A percentile compares a stretch with the other conserved stretches of the same genome.
Conservation (phyloP, 2,113 vertebrate species). For the Neoarius graeffei region DNA sequence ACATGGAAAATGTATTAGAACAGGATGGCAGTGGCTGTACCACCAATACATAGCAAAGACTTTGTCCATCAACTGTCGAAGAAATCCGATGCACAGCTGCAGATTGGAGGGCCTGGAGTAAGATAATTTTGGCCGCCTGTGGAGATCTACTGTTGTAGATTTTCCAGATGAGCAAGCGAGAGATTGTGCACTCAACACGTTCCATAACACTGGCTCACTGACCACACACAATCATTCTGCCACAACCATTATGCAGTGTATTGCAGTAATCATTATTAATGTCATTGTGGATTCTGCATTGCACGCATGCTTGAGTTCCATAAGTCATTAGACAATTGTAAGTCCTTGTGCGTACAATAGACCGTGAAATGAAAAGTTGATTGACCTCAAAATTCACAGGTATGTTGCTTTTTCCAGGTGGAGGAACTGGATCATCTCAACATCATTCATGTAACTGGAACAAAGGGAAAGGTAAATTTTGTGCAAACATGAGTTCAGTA, state of each 20-base stretch:
- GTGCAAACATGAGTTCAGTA: not conserved
- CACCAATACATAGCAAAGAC: too few relatives aligned
- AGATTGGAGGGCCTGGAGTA: too few relatives aligned
- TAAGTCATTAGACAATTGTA: not conserved
- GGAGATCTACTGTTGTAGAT: too few relatives aligned
- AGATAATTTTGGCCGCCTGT: too few relatives aligned
- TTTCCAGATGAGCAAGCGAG: too few relatives aligned
- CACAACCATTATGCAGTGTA: not conserved
- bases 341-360: not conserved
- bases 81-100: too few relatives aligned
- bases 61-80: too few relatives aligned
- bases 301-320: not conserved
- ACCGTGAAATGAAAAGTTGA: not conserved
- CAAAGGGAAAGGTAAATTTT: constrained; percentile 91
- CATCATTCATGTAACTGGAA: constrained; percentile 93
- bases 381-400: too few relatives aligned
- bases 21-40: too few relatives aligned
- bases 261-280: not conserved
- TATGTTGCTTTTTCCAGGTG: constrained; percentile 72
- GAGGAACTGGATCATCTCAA: constrained; percentile 87
- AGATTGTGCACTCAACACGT: constrained; percentile 24
- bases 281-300: not conserved
- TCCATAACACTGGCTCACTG: not conserved
- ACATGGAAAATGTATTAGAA: too few relatives aligned
- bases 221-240: not conserved